Base-by-base conservation (phyloP, 2,888 invertebrate genomes). In the Coelopa pilipes region DNA sequence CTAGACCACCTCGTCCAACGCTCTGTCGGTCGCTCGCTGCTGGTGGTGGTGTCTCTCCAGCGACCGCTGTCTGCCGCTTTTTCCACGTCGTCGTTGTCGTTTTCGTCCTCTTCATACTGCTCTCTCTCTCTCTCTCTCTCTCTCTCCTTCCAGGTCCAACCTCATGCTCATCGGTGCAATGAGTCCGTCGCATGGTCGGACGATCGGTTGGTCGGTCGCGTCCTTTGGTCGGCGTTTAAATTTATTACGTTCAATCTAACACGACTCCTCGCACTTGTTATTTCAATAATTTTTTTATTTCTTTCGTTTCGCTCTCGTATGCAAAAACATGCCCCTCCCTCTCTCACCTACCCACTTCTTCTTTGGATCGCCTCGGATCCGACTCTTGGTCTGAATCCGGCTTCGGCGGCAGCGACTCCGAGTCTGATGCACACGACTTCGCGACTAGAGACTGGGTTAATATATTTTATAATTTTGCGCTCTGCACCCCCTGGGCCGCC, bases 171-270 rank as follows among this genome's bases (percentile, higher is more conserved):
- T 24, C 24, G 19, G 19, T 10, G 57, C 57, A 59, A 59, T 59
- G 57, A 59, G n/a, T 17, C 17, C 53, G 62, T 34, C 34, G 34
- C 34, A 34, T 34, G 34, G 34, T 34, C 34, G 34, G 7, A 34
- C 34, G 34, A 34, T 34, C 34, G 34, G 34, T 34, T 7, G 34
- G 34, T 34, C 70, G 70, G 50, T 62, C 62, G 70, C 70, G 63
- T 70, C 70, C 80, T 82, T 82, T 84, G 80, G 84, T 82, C 81
- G 84, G 84, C 82, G 84, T 83, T 83, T 81, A 80, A 84, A 84
- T 84, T 84, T 84, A 84, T 84, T 85, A 83, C 85, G 83, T 82
- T 83, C 84, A 83, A 85, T 85, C 84, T 84, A 85, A 84, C 84
- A 85, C 84, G 84, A 84, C 83, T 84, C 81, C 83, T 85, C 84